Conservation (phyloP, 1,140 invertebrate genomes). For the Drosophila bocki region DNA sequence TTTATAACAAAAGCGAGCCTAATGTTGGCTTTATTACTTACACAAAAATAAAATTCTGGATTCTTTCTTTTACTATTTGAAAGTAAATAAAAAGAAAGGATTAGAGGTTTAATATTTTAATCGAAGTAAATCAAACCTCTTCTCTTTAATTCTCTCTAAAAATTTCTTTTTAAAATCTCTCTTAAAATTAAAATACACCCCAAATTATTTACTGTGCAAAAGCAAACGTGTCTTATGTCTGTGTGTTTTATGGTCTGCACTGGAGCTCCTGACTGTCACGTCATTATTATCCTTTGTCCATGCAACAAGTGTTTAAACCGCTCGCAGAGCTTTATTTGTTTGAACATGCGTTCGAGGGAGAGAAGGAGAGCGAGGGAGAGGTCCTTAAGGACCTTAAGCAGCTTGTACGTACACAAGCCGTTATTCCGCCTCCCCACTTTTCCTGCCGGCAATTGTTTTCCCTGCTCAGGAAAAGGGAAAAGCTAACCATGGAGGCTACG, state of each 20-base stretch:
- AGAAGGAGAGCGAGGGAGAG: background rate
- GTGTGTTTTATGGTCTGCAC: conserved; percentile 13
- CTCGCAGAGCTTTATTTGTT: conserved; percentile 74
- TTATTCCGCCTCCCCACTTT: conserved; percentile 27
- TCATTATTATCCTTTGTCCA: conserved; percentile 79
- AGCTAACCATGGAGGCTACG: conserved; percentile 24
- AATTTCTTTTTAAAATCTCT: background rate
- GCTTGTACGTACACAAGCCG: conserved; percentile 66
- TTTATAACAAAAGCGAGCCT: conserved; percentile 59
- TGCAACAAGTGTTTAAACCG: conserved; percentile 78
- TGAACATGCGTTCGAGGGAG: conserved; percentile 28
- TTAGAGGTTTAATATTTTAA: background rate
- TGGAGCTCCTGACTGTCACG: conserved; percentile 53
- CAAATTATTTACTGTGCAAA: conserved; percentile 1
- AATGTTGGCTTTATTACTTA: conserved; percentile 76
- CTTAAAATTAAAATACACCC: background rate
- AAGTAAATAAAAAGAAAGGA: background rate
- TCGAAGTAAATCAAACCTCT: background rate
- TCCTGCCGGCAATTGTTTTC: conserved; percentile 67
- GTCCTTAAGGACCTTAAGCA: conserved; percentile 73
- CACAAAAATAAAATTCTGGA: background rate
- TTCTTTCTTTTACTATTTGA: too few relatives aligned
- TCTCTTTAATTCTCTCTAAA: background rate
- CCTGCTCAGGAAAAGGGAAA: conserved; percentile 28
- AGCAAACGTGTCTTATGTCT: background rate